phyloP scores from a whole-genome alignment of 2,888 invertebrate genomes.

The Tridacna crocea region DNA sequence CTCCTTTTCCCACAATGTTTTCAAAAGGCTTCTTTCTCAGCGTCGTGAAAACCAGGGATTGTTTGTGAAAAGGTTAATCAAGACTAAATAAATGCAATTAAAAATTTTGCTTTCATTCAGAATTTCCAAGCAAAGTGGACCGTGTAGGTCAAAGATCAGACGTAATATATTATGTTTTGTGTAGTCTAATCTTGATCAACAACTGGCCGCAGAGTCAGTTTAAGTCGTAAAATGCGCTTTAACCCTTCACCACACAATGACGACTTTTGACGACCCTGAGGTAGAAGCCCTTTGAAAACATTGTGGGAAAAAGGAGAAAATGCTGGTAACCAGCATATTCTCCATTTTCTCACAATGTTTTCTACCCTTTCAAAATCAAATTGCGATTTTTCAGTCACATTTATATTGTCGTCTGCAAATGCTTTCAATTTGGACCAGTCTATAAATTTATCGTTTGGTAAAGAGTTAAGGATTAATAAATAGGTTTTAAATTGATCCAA shows the following conservation, averaged over 20 bases:
- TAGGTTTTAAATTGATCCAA: not conserved
- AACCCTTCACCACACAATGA: not conserved
- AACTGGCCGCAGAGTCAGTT: no score
- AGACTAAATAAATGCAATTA: no score
- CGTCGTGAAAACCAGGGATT: no score
- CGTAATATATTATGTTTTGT: no score
- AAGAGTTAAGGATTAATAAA: not conserved
- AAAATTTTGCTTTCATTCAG: no score
- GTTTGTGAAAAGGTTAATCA: no score
- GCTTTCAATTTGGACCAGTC: not conserved
- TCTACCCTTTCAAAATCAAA: not conserved
- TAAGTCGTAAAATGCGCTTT: no score
- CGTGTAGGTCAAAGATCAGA: no score
- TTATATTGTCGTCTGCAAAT: not conserved
- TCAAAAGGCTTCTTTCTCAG: no score
- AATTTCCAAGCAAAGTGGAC: no score
- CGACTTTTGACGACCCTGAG: not conserved
- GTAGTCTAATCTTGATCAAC: no score
- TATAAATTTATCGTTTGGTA: not conserved
- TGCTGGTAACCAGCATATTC: slow-evolving; percentile 16
- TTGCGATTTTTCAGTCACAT: not conserved
- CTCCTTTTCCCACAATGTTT: no score
- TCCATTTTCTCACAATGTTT: slow-evolving; percentile 8
- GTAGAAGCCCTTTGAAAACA: not conserved
- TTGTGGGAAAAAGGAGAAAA: slow-evolving; percentile 10